phyloP scores from a whole-genome alignment of 2,797 vertebrate species.

The Lutjanus campechanus region DNA sequence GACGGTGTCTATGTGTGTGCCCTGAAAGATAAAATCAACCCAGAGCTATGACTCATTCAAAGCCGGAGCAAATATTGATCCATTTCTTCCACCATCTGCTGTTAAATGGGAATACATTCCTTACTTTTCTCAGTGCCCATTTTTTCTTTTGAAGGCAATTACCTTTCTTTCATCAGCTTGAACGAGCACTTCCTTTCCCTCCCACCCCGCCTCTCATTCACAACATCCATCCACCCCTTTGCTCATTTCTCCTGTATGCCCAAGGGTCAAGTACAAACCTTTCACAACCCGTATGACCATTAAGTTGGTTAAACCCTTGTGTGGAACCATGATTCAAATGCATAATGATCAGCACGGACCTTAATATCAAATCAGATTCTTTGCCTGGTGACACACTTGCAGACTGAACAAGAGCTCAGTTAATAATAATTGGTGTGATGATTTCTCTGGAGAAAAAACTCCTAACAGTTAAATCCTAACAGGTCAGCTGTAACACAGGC shows the following conservation, averaged over 20 bases:
- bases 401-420: background rate
- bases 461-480: background rate
- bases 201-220: conserved; percentile 9
- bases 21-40: conserved; percentile 59
- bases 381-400: background rate
- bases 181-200: conserved; percentile 16
- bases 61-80: conserved; percentile 71
- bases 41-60: conserved; percentile 60
- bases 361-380: conserved; percentile 28
- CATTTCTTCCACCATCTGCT: conserved; percentile 58
- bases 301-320: conserved; percentile 26
- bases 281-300: conserved; percentile 12
- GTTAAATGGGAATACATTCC: conserved; percentile 51
- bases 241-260: conserved; percentile 24
- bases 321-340: conserved; percentile 25
- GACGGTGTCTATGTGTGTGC: conserved; percentile 19
- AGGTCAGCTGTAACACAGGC: conserved; percentile 6
- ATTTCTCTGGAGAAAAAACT: conserved; percentile 23
- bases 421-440: conserved; percentile 11
- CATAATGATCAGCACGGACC: conserved; percentile 27
- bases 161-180: conserved; percentile 34
- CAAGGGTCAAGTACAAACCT: conserved; percentile 45
- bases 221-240: conserved; percentile 26
- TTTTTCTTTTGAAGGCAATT: conserved; percentile 59
- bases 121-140: conserved; percentile 40